These are phyloP conservation scores for Callocephalon fimbriatum DNA, from an alignment of 2,113 vertebrate species.

Conservation along the genomic window DNA sequence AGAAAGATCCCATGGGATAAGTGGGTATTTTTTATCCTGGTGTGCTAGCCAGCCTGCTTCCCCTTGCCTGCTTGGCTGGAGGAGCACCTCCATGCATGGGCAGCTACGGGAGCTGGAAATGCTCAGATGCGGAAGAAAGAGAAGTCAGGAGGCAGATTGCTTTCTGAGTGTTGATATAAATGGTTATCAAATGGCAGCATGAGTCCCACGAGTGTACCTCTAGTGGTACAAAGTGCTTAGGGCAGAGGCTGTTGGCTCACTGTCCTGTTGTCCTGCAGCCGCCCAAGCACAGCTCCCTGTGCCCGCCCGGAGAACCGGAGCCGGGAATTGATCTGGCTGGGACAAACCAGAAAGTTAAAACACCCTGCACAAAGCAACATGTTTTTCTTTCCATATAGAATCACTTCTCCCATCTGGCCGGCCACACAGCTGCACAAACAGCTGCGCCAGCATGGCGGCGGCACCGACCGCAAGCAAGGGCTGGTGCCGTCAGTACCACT, in stretches of 20 bases:
- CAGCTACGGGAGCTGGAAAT: not conserved
- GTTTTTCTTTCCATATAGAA: conserved; percentile 43
- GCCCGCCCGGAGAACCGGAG: fast-evolving
- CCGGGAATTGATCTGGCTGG: not conserved
- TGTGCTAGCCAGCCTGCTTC: not conserved
- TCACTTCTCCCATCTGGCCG: not conserved
- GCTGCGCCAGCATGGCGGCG: fast-evolving
- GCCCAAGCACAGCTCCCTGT: not conserved
- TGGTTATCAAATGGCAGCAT: not conserved
- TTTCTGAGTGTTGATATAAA: not conserved
- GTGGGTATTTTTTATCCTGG: fast-evolving
- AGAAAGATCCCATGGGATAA: not conserved
- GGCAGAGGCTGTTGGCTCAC: not conserved
- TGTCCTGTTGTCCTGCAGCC: not conserved
- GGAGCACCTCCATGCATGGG: fast-evolving
- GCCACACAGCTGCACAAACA: conserved; percentile 17
- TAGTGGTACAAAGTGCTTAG: not conserved
- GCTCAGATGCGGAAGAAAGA: not conserved
- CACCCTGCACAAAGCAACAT: not conserved
- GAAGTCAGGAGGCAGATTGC: not conserved
- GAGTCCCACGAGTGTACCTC: not conserved
- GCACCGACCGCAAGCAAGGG: fast-evolving
- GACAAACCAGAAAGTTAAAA: not conserved
- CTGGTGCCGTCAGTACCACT: not conserved
- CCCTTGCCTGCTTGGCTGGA: not conserved